phyloP scores from a whole-genome alignment of 2,113 vertebrate genomes.

The Suricata suricatta region DNA sequence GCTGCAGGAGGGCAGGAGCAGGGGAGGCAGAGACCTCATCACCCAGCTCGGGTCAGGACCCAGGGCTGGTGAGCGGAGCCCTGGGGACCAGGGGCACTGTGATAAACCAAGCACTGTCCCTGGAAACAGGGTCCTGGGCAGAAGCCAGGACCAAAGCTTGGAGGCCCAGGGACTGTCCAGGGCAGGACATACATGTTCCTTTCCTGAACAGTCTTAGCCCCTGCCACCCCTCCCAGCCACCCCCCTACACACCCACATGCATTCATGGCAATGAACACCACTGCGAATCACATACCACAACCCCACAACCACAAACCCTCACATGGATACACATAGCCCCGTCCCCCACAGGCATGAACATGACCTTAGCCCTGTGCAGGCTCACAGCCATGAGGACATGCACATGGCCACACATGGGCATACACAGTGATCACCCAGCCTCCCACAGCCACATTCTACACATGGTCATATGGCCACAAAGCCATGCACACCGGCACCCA shows the following conservation, averaged over 20 bases:
- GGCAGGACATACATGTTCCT: not conserved
- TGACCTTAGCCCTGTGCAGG: not conserved
- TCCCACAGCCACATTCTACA: not conserved
- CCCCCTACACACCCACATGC: too few species aligned
- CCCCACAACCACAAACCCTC: not conserved
- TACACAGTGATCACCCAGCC: not conserved
- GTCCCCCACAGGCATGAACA: rapidly evolving
- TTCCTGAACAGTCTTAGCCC: not conserved
- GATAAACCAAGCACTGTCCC: too few species aligned
- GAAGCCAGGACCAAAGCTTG: rapidly evolving
- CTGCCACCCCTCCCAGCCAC: not conserved
- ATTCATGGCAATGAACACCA: rapidly evolving
- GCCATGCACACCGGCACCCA: rapidly evolving
- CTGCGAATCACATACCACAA: not conserved
- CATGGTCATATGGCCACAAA: not conserved
- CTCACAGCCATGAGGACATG: not conserved
- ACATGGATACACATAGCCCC: not conserved
- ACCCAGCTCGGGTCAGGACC: not conserved
- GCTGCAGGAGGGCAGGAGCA: not conserved
- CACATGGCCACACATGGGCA: not conserved
- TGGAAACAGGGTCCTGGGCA: not conserved
- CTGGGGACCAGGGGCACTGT: not conserved
- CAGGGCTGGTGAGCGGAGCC: not conserved
- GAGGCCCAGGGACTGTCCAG: not conserved
- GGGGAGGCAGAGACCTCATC: not conserved